phyloP scores from a whole-genome alignment of 2,113 vertebrate genomes.

The Orcinus orca region DNA sequence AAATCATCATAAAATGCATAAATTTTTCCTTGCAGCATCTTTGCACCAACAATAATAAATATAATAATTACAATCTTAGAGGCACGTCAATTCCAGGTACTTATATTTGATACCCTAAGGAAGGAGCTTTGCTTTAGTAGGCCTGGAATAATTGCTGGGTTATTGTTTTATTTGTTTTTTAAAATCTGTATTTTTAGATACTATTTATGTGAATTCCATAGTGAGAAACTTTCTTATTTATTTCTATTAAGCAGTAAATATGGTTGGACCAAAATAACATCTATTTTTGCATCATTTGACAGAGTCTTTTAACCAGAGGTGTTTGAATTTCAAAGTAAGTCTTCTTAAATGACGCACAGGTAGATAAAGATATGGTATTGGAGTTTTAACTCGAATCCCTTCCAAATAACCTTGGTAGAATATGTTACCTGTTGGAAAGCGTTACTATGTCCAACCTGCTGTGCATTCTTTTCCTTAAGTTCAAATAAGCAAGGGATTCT shows the following conservation, averaged over 20 bases:
- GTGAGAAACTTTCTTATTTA: neutral
- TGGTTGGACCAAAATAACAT: neutral
- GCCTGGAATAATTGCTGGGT: neutral
- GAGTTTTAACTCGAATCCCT: neutral
- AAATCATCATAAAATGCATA: neutral
- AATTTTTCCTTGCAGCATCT: neutral
- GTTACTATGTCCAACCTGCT: neutral
- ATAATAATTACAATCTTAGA: neutral
- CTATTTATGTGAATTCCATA: neutral
- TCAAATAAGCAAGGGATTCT: neutral
- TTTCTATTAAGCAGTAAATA: neutral
- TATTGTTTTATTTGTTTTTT: neutral
- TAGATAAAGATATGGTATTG: neutral
- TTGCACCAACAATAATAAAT: neutral
- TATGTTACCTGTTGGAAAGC: neutral
- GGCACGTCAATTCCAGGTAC: neutral
- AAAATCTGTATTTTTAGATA: neutral
- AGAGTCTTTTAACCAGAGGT: neutral
- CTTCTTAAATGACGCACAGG: neutral
- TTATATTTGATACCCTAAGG: neutral
- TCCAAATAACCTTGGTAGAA: neutral
- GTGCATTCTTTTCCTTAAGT: neutral
- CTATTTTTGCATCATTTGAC: neutral
- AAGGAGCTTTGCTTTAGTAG: neutral
- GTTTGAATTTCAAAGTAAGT: neutral